Conservation (phyloP, 1,140 invertebrate genomes). For the Sitobion miscanthi region DNA sequence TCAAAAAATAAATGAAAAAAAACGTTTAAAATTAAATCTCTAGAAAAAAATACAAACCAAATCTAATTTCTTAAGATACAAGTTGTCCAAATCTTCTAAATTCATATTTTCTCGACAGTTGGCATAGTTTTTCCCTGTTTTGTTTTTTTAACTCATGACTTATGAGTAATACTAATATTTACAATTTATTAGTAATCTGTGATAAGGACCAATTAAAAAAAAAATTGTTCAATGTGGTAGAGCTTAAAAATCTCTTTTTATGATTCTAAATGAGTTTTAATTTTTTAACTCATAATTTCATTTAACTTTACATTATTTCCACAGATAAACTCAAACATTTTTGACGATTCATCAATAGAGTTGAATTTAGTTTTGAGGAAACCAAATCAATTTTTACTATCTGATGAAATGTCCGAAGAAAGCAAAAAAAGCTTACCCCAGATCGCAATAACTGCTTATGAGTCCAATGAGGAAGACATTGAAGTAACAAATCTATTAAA, state of each 20-base stretch:
- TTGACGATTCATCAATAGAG: slow-evolving; percentile 21
- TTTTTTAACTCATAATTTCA: not conserved
- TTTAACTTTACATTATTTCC: slow-evolving; percentile 31
- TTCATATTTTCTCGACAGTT: not conserved
- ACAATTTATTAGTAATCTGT: not conserved
- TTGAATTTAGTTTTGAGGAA: not conserved
- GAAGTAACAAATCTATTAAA: slow-evolving; percentile 39
- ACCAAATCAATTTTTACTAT: not conserved
- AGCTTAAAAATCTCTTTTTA: not conserved
- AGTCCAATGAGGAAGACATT: slow-evolving; percentile 37
- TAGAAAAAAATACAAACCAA: not conserved
- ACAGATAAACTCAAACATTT: slow-evolving; percentile 47
- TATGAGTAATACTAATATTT: not conserved
- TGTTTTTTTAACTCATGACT: too few species aligned
- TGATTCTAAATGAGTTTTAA: not conserved
- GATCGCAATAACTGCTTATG: slow-evolving; percentile 46
- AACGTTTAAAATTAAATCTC: not conserved
- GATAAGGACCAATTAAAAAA: not conserved
- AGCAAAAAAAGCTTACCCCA: not conserved
- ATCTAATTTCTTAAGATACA: too few species aligned
- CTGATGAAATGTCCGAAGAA: not conserved
- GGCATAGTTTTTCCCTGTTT: not conserved
- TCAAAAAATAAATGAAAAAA: not conserved
- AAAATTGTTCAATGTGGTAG: slow-evolving; percentile 3
- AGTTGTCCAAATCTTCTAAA: not conserved